These are phyloP conservation scores for Cyprinella venusta DNA, from an alignment of 2,797 vertebrate species.

Conservation along the genomic window DNA sequence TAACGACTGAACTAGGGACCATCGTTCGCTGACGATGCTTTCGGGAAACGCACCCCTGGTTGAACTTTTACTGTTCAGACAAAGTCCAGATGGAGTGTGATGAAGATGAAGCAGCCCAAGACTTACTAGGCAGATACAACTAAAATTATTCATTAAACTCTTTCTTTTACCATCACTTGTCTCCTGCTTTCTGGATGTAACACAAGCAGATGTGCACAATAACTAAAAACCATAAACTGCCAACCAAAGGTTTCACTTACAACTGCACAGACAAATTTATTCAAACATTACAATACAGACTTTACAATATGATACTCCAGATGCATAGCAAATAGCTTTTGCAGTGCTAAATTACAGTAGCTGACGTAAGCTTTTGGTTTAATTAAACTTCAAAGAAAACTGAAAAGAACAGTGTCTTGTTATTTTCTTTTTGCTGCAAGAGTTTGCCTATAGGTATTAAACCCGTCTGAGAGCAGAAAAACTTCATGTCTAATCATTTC, in stretches of 20 bases:
- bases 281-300: slow-evolving; percentile 1
- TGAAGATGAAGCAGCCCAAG: not conserved
- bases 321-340: slow-evolving; percentile 8
- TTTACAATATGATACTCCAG: not conserved
- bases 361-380: slow-evolving; percentile 17
- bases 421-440: slow-evolving; percentile 18
- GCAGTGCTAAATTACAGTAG: slow-evolving; percentile 14
- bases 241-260: not conserved
- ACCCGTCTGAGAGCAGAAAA: not conserved
- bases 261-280: not conserved
- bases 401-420: slow-evolving; percentile 18
- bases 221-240: not conserved
- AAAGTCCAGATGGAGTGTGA: not conserved
- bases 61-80: not conserved
- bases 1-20: too few relatives aligned
- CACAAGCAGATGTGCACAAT: not conserved
- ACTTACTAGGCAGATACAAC: too few relatives aligned
- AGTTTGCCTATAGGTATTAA: slow-evolving; percentile 12
- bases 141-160: not conserved
- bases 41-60: not conserved
- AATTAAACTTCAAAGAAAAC: slow-evolving; percentile 33
- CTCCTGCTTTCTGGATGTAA: not conserved
- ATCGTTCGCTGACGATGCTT: too few relatives aligned
- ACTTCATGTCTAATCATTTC: slow-evolving; percentile 29
- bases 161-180: not conserved